Conservation (phyloP, 2,797 vertebrate genomes). For the Halcyon smyrnensis region DNA sequence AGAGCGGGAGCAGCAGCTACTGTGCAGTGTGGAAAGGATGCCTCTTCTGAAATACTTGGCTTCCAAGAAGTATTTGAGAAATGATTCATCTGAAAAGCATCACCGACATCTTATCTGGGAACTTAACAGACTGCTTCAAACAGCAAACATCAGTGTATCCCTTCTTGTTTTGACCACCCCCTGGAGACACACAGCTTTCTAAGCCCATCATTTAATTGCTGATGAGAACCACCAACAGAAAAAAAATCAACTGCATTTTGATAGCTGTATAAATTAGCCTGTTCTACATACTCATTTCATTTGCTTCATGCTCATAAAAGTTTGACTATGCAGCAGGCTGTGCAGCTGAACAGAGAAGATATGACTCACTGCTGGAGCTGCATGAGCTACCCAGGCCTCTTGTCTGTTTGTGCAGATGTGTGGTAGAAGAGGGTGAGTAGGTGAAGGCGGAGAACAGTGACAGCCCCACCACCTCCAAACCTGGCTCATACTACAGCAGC, state of each 20-base stretch:
- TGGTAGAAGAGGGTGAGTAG: neutral
- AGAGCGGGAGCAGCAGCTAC: neutral
- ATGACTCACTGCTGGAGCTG: constrained; percentile 29
- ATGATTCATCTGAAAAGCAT: constrained; percentile 15
- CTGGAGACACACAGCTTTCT: neutral
- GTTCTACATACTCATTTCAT: neutral
- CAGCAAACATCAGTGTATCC: neutral
- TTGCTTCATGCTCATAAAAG: neutral
- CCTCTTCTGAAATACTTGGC: neutral
- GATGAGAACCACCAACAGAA: neutral
- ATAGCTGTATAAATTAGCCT: neutral
- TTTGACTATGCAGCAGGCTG: neutral
- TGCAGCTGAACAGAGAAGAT: neutral
- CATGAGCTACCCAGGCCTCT: neutral
- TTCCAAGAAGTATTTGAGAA: neutral
- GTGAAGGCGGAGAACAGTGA: neutral
- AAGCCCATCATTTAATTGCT: neutral
- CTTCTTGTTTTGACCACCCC: neutral
- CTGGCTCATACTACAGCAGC: neutral
- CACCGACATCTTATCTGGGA: neutral
- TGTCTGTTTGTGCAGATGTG: neutral
- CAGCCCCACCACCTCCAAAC: neutral
- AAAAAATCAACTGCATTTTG: neutral
- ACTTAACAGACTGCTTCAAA: neutral
- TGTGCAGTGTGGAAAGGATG: neutral